Percentiles rank a stretch among this genome's conserved stretches.
Evolutionary conservation across 2,113 vertebrate species (phyloP).

Genomic region (Phycodurus eques): DNA sequence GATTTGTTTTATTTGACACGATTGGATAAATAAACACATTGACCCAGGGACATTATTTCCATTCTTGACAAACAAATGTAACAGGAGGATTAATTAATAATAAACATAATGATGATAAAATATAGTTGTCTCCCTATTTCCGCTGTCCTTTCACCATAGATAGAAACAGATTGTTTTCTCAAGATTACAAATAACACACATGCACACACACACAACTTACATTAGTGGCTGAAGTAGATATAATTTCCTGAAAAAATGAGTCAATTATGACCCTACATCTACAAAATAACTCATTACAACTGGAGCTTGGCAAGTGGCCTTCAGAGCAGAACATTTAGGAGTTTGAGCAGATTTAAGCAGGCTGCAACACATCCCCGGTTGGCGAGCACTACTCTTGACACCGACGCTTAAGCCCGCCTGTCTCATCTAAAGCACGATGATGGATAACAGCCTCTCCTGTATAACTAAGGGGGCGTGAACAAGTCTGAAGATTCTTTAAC

Average conservation of each 20-base stretch:
- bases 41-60: not conserved
- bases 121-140: not conserved
- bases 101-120: not conserved
- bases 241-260: no score
- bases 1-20: not conserved
- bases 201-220: not conserved
- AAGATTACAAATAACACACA: not conserved
- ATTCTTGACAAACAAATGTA: not conserved
- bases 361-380: not conserved
- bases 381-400: conserved; percentile 21
- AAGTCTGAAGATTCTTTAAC: conserved; percentile 45
- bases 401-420: conserved; percentile 19
- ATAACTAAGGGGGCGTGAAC: conserved; percentile 39
- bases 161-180: not conserved
- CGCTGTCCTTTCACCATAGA: not conserved
- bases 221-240: not conserved
- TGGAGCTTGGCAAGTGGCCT: not conserved
- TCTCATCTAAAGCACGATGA: conserved; percentile 54
- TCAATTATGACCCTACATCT: not conserved
- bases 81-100: not conserved
- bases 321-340: not conserved
- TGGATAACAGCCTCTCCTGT: conserved; percentile 32
- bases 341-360: not conserved
- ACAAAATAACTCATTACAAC: not conserved
- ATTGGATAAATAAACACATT: not conserved